Evolutionary conservation across 2,888 invertebrate genomes (phyloP), one percentile per base, ranked within the genome.

Genomic region (Uropetala carovei): DNA sequence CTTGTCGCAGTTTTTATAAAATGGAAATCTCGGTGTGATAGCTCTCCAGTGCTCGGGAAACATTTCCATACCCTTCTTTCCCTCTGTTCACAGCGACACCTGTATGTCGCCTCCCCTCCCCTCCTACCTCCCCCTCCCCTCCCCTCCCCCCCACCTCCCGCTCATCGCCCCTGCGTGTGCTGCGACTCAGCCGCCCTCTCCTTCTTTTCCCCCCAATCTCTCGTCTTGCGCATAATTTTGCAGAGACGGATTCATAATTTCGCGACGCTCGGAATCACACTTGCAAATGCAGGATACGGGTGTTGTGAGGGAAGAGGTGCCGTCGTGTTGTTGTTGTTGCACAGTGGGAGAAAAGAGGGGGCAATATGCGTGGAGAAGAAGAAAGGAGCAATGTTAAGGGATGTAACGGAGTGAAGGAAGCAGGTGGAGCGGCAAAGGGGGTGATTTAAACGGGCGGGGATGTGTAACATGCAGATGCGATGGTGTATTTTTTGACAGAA

Each of bases 221-320:
- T 22, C 27, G 13, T 27, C 9, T 27, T 27, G 22, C 75, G 75
- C 75, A 75, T 75, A 75, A 75, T 75, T 75, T 75, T 22, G 4
- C 75, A 13, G 27, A n/a, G 11, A 7, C 16, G 75, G 75, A 75
- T 75, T 68, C 68, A 18, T 68, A 68, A 68, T 68, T 27, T 27
- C 75, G 43, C 43, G 43, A 5, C 43, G 43, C 43, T 43, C 43
- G 43, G 27, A 75, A 75, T 75, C 75, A 75, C 75, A 75, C 22
- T 75, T 75, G 75, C 75, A 75, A 75, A 75, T 75, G n/a, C 64
- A 8, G n/a, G 75, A 22, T 75, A 18, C 64, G 14, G n/a, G 75
- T 75, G 11, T 75, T 75, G 22, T 75, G 7, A 22, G 0, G 75
- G 27, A 27, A 8, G 22, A 27, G 13, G 22, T n/a, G 22, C 13